Evolutionary conservation across 2,888 invertebrate species (phyloP).

Genomic region (Chymomyza procnemis): DNA sequence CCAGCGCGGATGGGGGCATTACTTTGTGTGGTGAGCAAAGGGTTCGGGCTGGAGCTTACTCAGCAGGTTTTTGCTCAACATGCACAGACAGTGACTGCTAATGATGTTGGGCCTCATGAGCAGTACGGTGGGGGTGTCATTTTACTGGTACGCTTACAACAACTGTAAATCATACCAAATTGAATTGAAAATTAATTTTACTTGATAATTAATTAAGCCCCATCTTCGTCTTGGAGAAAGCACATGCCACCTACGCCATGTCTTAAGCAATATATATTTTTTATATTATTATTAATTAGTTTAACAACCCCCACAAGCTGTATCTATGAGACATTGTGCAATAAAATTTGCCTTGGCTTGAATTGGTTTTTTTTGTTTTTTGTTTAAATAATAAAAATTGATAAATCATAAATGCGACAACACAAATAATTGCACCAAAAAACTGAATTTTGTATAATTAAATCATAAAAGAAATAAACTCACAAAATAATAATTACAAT

Average conservation of each 20-base stretch:
- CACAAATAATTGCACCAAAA: slow-evolving; percentile 59
- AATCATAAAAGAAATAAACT: slow-evolving; percentile 54
- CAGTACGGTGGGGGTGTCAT: background rate
- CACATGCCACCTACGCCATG: slow-evolving; percentile 52
- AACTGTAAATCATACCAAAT: slow-evolving; percentile 49
- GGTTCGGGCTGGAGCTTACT: slow-evolving; percentile 64
- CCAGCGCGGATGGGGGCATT: slow-evolving; percentile 19
- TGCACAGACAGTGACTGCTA: slow-evolving; percentile 10
- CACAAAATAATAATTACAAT: slow-evolving; percentile 31
- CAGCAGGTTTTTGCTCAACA: slow-evolving; percentile 61
- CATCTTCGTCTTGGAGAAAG: slow-evolving; percentile 51
- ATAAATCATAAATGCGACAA: slow-evolving; percentile 57
- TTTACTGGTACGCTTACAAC: background rate
- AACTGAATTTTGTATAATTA: slow-evolving; percentile 59
- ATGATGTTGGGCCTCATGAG: background rate
- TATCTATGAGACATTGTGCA: slow-evolving; percentile 5
- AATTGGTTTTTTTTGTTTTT: background rate
- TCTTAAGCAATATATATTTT: slow-evolving; percentile 10
- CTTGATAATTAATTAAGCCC: slow-evolving; percentile 65
- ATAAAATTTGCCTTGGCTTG: slow-evolving; percentile 46
- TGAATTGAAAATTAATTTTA: slow-evolving; percentile 71
- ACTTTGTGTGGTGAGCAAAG: slow-evolving; percentile 15
- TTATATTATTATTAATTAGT: slow-evolving; percentile 59
- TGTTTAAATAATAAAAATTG: slow-evolving; percentile 31
- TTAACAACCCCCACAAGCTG: slow-evolving; percentile 46